Percentiles rank a stretch among this genome's conserved stretches.
These are phyloP conservation scores for Hypolimnas misippus DNA, from an alignment of 2,888 invertebrate genomes.

Conservation along the genomic window DNA sequence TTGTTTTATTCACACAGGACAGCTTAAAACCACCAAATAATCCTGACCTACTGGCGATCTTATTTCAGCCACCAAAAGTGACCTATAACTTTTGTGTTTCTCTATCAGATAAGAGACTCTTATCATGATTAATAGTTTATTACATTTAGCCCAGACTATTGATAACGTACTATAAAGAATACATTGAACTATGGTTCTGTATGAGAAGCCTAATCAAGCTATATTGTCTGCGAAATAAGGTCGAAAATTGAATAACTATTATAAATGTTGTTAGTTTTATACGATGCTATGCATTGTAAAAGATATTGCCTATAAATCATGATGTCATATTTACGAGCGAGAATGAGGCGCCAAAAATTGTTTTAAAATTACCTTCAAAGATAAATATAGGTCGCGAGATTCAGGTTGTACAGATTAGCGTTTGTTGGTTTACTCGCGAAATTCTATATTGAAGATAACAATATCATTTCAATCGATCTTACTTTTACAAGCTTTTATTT, in stretches of 20 bases:
- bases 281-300: constrained; percentile 22
- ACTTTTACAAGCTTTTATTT: no score
- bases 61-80: background rate
- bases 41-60: no score
- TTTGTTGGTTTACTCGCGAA: background rate
- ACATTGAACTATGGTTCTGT: background rate
- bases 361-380: constrained; percentile 32
- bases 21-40: no score
- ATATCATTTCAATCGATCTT: background rate
- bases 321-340: constrained; percentile 38
- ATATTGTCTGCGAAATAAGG: background rate
- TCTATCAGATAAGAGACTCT: background rate
- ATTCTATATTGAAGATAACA: background rate
- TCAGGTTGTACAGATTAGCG: constrained; percentile 14
- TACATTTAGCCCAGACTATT: constrained; percentile 5
- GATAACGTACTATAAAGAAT: background rate
- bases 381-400: constrained; percentile 27
- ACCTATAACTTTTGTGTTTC: constrained; percentile 1
- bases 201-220: background rate
- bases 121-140: constrained; percentile 11
- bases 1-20: no score
- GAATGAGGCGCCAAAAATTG: constrained; percentile 39
- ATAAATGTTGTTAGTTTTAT: constrained; percentile 10
- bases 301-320: constrained; percentile 40
- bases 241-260: background rate